phyloP scores from a whole-genome alignment of 2,797 vertebrate species.

The Pempheris klunzingeri region DNA sequence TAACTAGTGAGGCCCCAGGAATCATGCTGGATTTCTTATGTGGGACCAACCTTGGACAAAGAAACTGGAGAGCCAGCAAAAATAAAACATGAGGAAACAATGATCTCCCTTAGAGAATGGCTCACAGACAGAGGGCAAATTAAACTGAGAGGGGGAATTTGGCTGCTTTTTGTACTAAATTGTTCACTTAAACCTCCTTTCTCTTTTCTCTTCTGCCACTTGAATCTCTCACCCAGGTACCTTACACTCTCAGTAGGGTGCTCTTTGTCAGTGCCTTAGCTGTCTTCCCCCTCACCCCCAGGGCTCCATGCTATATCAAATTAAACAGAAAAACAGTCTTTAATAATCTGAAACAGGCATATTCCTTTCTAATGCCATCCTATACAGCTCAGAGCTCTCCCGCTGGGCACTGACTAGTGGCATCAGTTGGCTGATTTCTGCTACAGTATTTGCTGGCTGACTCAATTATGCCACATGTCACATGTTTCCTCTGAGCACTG shows the following conservation, averaged over 20 bases:
- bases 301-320: constrained; percentile 61
- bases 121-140: constrained; percentile 56
- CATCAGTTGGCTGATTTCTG: constrained; percentile 61
- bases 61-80: constrained; percentile 61
- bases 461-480: constrained; percentile 79
- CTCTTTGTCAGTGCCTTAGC: constrained; percentile 66
- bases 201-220: constrained; percentile 55
- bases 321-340: constrained; percentile 73
- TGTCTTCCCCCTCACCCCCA: constrained; percentile 51
- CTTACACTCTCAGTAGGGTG: constrained; percentile 70
- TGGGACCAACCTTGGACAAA: constrained; percentile 44
- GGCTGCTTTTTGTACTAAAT: constrained; percentile 53
- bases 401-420: constrained; percentile 53
- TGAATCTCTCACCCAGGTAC: constrained; percentile 68
- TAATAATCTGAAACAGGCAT: constrained; percentile 70
- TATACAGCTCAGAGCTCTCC: constrained; percentile 48
- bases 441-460: constrained; percentile 66
- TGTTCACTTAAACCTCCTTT: constrained; percentile 59
- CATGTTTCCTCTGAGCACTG: constrained; percentile 68
- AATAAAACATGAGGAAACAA: constrained; percentile 70
- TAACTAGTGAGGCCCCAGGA: constrained; percentile 20
- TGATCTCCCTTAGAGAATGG: constrained; percentile 51
- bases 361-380: constrained; percentile 51
- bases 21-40: constrained; percentile 43
- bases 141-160: constrained; percentile 51